Evolutionary conservation across 1,140 invertebrate species (phyloP), one percentile per base, ranked within the genome.

Genomic region (Propsilocerus akamusi): DNA sequence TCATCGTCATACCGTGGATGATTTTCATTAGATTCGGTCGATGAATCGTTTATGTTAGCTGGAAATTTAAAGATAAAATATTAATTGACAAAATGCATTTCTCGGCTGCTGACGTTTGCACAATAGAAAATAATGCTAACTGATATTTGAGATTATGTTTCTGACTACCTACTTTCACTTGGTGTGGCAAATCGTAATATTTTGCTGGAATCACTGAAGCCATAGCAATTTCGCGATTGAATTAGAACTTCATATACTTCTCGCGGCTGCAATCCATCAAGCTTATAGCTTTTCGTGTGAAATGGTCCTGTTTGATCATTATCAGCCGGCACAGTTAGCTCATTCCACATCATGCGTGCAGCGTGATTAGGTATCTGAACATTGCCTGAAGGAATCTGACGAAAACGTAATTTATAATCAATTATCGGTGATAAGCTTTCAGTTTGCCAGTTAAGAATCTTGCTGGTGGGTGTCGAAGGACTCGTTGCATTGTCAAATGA

Each of bases 361-460:
- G 53, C 55, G 11, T 46, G 57, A 49, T 54, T 56, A n/a, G 56
- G 55, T 53, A 51, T 50, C 23, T 51, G 52, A 1, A 51, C 49
- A 48, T 52, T 54, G 20, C 49, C 55, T 25, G 63, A 64, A 11
- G 62, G 59, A 14, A 65, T 57, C 46, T 65, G 61, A 46, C 75
- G 62, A 61, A 82, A 83, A 60, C 71, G 73, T 20, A 83, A 69
- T 50, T 74, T 74, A 49, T 81, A 82, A 55, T 81, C 75, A 48
- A 76, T 73, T 22, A 83, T 74, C 0, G 76, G 71, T 26, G 72
- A 72, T 53, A 78, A 75, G 55, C 79, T 82, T 54, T 82, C 78
- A 8, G 79, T 78, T 55, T 80, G 76, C 81, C 81, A 83, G 26
- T 78, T 73, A 22, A 83, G 68, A 37, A 74, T 76, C 55, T 77